Percentiles rank a stretch among this genome's conserved stretches.
Evolutionary conservation across 2,113 vertebrate genomes (phyloP).

Genomic region (Tretioscincus oriximinensis): DNA sequence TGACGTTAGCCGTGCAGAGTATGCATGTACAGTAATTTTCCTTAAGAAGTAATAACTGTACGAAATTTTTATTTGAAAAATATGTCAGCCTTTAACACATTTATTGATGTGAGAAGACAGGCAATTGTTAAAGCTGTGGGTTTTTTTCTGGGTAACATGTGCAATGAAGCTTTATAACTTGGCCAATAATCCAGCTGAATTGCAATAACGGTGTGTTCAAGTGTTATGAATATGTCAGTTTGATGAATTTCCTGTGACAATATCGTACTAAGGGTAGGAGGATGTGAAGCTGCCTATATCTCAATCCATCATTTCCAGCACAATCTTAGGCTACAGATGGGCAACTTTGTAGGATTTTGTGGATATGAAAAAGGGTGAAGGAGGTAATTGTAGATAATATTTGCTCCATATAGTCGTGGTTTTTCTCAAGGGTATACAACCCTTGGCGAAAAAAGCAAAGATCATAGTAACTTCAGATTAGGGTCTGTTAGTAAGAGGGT

Average conservation of each 20-base stretch:
- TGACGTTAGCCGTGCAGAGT: not conserved
- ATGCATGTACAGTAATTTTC: not conserved
- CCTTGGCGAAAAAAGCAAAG: not conserved
- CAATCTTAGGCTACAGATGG: not conserved
- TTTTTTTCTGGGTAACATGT: not conserved
- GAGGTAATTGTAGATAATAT: constrained; percentile 2
- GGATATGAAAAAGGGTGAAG: not conserved
- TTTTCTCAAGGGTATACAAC: constrained; percentile 3
- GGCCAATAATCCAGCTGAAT: not conserved
- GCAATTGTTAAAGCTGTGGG: not conserved
- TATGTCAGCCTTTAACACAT: not conserved
- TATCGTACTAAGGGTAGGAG: constrained; percentile 7
- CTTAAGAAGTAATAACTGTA: not conserved
- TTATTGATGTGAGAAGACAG: not conserved
- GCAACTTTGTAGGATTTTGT: not conserved
- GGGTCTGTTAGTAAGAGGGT: not conserved
- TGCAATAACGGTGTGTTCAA: constrained; percentile 17
- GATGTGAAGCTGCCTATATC: constrained; percentile 2
- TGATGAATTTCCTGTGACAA: constrained; percentile 25
- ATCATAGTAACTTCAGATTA: constrained; percentile 14
- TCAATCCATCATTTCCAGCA: constrained; percentile 13
- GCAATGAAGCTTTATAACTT: constrained; percentile 11
- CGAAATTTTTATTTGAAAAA: not conserved
- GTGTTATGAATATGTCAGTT: constrained; percentile 26
- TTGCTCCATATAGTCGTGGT: not conserved